A percentile compares a stretch with the other conserved stretches of the same genome.
These are phyloP conservation scores for Peromyscus leucopus DNA, from an alignment of 2,113 vertebrate species.

Conservation along the genomic window DNA sequence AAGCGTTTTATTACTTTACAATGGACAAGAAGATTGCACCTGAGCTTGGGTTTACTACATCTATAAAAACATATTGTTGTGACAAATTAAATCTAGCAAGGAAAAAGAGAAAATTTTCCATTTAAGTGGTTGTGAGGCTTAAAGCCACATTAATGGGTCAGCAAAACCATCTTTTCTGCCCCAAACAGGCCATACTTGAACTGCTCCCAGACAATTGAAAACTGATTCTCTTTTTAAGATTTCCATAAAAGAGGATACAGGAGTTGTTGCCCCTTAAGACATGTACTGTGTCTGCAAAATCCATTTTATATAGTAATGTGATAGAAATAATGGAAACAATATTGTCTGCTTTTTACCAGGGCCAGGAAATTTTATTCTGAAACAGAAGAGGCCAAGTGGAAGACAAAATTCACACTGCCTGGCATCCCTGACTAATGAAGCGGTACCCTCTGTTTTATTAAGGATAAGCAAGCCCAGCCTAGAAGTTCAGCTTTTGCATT, in stretches of 20 bases:
- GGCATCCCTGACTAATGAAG: constrained; percentile 84
- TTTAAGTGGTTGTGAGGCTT: constrained; percentile 34
- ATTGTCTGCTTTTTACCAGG: constrained; percentile 48
- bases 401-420: constrained; percentile 80
- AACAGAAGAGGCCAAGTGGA: constrained; percentile 70
- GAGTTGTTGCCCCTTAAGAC: constrained; percentile 62
- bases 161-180: background rate
- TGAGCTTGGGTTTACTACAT: constrained; percentile 29
- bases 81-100: constrained; percentile 66
- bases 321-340: constrained; percentile 43
- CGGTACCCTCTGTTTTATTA: constrained; percentile 80
- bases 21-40: constrained; percentile 28
- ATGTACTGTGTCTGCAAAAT: constrained; percentile 68
- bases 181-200: background rate
- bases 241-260: constrained; percentile 59
- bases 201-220: constrained; percentile 69
- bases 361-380: constrained; percentile 67
- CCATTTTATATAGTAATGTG: constrained; percentile 62
- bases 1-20: constrained; percentile 27
- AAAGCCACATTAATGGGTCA: background rate
- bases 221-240: constrained; percentile 75
- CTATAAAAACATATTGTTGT: constrained; percentile 19
- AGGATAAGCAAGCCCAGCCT: constrained; percentile 74
- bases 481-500: constrained; percentile 76
- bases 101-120: constrained; percentile 51